Evolutionary conservation across 2,888 invertebrate species (phyloP).

Genomic region (Andrena trimmerana): DNA sequence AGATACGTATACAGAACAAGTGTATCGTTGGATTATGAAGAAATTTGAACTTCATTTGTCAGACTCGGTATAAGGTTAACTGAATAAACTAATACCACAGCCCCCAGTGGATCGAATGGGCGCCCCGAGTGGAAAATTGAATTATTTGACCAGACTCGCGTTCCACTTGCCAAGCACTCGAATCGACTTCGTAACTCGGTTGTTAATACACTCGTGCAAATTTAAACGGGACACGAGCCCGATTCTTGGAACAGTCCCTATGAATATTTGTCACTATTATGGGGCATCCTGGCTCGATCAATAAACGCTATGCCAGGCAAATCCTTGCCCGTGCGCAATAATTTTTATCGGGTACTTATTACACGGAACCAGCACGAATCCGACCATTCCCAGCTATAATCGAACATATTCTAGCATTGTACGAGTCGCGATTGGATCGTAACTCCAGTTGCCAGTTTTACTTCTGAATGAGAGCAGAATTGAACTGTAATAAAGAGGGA

Average conservation of each 20-base stretch:
- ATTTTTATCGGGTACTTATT: conserved; percentile 47
- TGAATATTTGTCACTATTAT: conserved; percentile 52
- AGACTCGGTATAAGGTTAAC: not conserved
- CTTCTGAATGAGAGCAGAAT: not conserved
- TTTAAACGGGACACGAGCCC: conserved; percentile 34
- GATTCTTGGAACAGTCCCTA: conserved; percentile 47
- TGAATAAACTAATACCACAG: conserved; percentile 1
- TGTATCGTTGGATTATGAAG: no score
- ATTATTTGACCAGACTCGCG: conserved; percentile 25
- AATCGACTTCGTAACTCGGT: conserved; percentile 35
- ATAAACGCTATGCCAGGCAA: conserved; percentile 44
- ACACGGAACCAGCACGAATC: conserved; percentile 6
- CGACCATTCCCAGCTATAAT: conserved; percentile 8
- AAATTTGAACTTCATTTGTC: not conserved
- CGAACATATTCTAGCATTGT: not conserved
- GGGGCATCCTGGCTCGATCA: conserved; percentile 48
- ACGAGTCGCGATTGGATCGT: conserved; percentile 8
- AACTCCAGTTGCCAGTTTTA: conserved; percentile 2
- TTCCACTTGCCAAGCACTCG: conserved; percentile 23
- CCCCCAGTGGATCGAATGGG: conserved; percentile 8
- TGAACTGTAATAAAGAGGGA: not conserved
- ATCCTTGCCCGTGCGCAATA: conserved; percentile 31
- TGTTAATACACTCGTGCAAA: conserved; percentile 40
- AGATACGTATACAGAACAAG: not conserved
- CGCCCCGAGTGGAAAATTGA: conserved; percentile 1